These are phyloP conservation scores for Cremastinae sp. DNA, from an alignment of 2,888 invertebrate genomes.

Conservation along the genomic window DNA sequence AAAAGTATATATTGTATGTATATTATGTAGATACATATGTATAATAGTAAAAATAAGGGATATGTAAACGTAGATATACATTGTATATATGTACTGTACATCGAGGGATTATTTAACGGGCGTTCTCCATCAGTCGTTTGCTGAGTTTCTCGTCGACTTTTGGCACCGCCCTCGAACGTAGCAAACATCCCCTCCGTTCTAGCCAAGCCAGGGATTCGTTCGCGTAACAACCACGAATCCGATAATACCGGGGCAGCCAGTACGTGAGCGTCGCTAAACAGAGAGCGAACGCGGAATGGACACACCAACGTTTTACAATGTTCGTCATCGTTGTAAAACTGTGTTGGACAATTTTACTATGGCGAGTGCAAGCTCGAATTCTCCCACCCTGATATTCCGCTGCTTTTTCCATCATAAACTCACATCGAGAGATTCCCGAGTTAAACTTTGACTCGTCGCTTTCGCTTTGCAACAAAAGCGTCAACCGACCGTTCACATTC, in stretches of 20 bases:
- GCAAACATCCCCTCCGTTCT: conserved; percentile 55
- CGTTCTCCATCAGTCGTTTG: conserved; percentile 41
- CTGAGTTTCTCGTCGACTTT: conserved; percentile 48
- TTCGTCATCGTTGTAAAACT: conserved; percentile 14
- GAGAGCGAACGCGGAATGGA: conserved; percentile 10
- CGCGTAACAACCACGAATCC: conserved; percentile 59
- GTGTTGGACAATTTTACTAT: conserved; percentile 29
- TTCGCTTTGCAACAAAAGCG: conserved; percentile 44
- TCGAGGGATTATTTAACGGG: background rate
- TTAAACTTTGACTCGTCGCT: conserved; percentile 50
- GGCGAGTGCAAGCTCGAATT: conserved; percentile 31
- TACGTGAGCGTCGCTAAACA: conserved; percentile 10
- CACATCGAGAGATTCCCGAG: conserved; percentile 57
- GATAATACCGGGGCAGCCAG: conserved; percentile 50
- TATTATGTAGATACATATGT: too few relatives aligned
- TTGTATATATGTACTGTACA: conserved; percentile 18
- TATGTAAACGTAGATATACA: background rate
- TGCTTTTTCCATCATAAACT: conserved; percentile 61
- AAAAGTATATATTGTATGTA: too few relatives aligned
- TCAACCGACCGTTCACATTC: conserved; percentile 19
- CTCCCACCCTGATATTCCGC: conserved; percentile 40
- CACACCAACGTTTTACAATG: background rate
- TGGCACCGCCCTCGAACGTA: conserved; percentile 70
- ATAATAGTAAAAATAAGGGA: conserved; percentile 1
- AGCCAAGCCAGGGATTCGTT: conserved; percentile 49